Evolutionary conservation across 2,888 invertebrate genomes (phyloP).

Genomic region (Sphaerophoria taeniata): DNA sequence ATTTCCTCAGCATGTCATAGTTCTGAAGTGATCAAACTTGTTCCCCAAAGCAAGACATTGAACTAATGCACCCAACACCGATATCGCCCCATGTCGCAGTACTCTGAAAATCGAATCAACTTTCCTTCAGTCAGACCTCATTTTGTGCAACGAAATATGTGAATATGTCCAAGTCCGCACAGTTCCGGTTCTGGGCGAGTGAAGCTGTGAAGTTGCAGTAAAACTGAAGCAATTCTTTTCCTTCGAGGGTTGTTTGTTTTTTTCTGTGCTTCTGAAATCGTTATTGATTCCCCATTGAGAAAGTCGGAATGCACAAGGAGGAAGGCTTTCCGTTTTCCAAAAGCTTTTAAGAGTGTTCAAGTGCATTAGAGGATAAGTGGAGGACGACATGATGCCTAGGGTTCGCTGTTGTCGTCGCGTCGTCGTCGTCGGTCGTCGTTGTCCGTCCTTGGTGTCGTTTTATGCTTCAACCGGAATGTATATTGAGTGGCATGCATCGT

Average conservation of each 20-base stretch:
- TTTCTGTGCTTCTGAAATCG: constrained; percentile 16
- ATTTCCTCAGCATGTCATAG: constrained; percentile 42
- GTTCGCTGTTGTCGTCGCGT: constrained; percentile 8
- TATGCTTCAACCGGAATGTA: constrained; percentile 21
- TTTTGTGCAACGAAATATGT: constrained; percentile 51
- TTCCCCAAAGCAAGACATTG: constrained; percentile 5
- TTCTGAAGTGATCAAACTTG: constrained; percentile 34
- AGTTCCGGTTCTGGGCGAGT: constrained; percentile 5
- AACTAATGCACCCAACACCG: not conserved
- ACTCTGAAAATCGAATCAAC: constrained; percentile 69
- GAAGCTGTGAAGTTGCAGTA: not conserved
- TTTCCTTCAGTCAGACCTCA: constrained; percentile 47
- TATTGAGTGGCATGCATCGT: constrained; percentile 73
- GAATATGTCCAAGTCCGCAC: constrained; percentile 16
- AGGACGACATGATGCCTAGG: constrained; percentile 48
- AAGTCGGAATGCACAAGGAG: constrained; percentile 46
- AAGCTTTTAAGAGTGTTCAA: constrained; percentile 39
- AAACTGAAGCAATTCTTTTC: not conserved
- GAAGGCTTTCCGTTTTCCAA: not conserved
- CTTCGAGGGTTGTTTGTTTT: not conserved
- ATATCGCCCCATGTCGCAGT: constrained; percentile 45
- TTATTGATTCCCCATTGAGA: constrained; percentile 69
- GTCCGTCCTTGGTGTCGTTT: not conserved
- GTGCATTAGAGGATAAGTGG: constrained; percentile 72
- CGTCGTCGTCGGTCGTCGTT: constrained; percentile 10